Evolutionary conservation across 2,113 vertebrate species (phyloP), one percentile per base, ranked within the genome.

Genomic region (Gracilinanus agilis): DNA sequence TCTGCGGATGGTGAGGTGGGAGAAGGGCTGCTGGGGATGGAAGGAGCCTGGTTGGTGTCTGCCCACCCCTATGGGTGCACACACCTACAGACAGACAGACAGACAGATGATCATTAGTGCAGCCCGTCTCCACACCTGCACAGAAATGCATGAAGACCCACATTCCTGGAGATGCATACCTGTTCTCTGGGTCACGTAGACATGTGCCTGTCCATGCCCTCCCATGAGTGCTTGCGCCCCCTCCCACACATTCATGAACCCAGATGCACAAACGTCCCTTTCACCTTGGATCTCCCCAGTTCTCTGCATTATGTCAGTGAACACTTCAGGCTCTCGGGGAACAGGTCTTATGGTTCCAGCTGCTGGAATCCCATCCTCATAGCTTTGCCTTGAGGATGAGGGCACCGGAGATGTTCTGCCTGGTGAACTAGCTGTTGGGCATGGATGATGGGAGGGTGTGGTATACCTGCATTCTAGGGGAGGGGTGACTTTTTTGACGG

Each of bases 401-500:
- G 67, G 29, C 61, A 34, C 29, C 13, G 27, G 27, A 34, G 27
- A 67, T 34, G 12, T 83, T 9, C n/a, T 40, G 67, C 67, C 34
- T 1, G 19, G 61, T n/a, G 61, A 34, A n/a, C 13, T 19, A 75
- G 34, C 67, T 40, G 1, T 40, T 83, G n/a, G n/a, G 13, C n/a
- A 83, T 83, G 67, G 67, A 83, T 40, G 67, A 83, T 83, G 67
- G 34, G 67, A 83, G 67, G 67, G 67, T 83, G 67, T 83, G 67
- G 53, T 90, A 53, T 83, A 88, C 56, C 89, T 97, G 88, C 91
- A 58, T 97, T 97, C 94, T 91, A 94, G 34, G 92, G 55, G 88
- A 96, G 91, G 92, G 96, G 89, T 90, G 92, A 93, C 2, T 49
- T 97, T 97, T 93, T 96, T n/a, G 95, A 94, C 92, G 93, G 40